Conservation (phyloP, 2,888 invertebrate species). For the Eristalis pertinax region DNA sequence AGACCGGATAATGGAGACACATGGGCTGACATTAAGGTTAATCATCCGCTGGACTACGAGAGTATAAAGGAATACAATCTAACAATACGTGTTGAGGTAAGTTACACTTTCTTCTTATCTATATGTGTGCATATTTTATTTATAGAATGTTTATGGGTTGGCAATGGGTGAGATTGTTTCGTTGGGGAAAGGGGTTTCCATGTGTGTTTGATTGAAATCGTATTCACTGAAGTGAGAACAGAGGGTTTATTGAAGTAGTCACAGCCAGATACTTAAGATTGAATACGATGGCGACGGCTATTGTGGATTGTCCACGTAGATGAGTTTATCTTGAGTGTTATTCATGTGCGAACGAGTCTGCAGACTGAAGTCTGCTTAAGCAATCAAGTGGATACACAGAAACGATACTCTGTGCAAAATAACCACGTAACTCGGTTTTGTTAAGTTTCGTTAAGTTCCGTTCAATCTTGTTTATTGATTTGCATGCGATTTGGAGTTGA, state of each 20-base stretch:
- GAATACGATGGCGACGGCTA: neutral
- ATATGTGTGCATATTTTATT: neutral
- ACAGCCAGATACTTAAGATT: neutral
- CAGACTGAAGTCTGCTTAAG: too few species aligned
- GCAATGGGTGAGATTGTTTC: neutral
- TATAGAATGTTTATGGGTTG: neutral
- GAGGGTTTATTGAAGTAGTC: neutral
- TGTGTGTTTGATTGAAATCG: neutral
- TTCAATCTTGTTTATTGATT: too few species aligned
- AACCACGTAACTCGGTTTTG: too few species aligned
- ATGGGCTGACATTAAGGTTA: constrained; percentile 98
- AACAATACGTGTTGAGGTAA: constrained; percentile 97
- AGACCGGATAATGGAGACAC: constrained; percentile 95
- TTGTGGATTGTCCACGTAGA: neutral
- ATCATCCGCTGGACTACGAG: constrained; percentile 97
- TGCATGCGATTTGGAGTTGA: too few species aligned
- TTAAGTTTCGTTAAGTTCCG: too few species aligned
- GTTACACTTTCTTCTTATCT: constrained; percentile 73
- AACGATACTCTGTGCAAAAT: too few species aligned
- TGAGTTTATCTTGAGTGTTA: too few species aligned
- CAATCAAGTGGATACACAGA: too few species aligned
- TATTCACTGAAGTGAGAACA: neutral
- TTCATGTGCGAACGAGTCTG: too few species aligned
- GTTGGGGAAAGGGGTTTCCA: neutral
- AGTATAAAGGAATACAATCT: constrained; percentile 97